Base-by-base conservation (phyloP, 2,888 invertebrate genomes). In the Megamerina dolium region DNA sequence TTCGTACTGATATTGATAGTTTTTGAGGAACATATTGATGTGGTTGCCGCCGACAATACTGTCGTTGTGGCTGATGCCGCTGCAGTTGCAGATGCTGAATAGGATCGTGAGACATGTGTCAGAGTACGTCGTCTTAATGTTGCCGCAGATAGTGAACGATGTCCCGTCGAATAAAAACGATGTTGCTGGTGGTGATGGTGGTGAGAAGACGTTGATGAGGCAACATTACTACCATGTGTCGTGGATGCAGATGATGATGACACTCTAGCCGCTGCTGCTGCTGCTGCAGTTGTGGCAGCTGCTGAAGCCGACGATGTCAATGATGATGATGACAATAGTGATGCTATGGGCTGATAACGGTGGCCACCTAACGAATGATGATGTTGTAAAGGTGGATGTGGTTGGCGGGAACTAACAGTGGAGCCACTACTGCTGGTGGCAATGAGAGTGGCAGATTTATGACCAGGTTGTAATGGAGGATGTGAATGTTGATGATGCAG, bases 351-450 rank as follows among this genome's bases (percentile, higher is more conserved):
- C 40, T 46, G 48, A 42, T 50, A 50, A 16, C 50, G 57, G 42
- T 54, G 57, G 64, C 75, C 76, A 64, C 70, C 74, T 69, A 75
- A 74, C 50, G 66, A 65, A 52, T 60, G 51, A 51, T 60, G 67
- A 61, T 65, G 69, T 40, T 67, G 67, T 48, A 65, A 40, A 38
- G 63, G 67, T 41, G 68, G 64, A 43, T 60, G 59, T 27, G 46
- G 37, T 13, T 55, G 57, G n/a, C n/a, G 10, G 48, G 38, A 12
- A 50, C 13, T 52, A 54, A 29, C 57, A 49, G 32, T 37, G 36
- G 32, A 46, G 60, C 14, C 54, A 56, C 13, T 57, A 52, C 29
- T 52, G 59, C 12, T 53, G 61, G 53, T 53, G 61, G n/a, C n/a
- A n/a, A n/a, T n/a, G n/a, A n/a, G 19, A 57, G 58, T 26, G 57